Base-by-base conservation (phyloP, 2,797 vertebrate species). In the Propithecus deckenii region DNA sequence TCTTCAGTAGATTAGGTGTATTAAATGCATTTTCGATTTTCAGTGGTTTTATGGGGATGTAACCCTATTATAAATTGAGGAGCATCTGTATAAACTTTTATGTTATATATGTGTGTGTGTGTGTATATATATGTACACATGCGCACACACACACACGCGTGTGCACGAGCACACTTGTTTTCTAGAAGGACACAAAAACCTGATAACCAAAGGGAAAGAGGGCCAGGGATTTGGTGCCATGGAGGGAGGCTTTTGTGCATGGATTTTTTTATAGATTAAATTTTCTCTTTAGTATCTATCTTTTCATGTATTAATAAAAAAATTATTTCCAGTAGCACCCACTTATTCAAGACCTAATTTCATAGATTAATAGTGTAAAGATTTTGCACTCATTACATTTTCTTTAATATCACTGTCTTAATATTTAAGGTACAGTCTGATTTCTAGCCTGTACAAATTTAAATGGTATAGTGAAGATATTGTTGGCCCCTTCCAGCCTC, bases 361-460 rank as follows among this genome's bases (percentile, higher is more conserved):
- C 52, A 55, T 61, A 89, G 89, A 86, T 94, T 52, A 93, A 94
- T 43, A 94, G 30, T 43, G 48, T 23, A 48, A 46, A 86, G n/a
- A 87, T 17, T 91, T 75, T 83, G 1, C n/a, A 23, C 2, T 75
- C 28, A 5, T 75, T 80, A 52, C 20, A 67, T 46, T 79, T 94
- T n/a, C 59, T 90, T 93, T 20, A 71, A 28, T 59, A 5, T 92
- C 22, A 65, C 35, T 35, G 5, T 67, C 52, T 72, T 71, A 84
- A 30, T 57, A 78, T 95, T 83, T 52, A 80, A 94, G 35, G 32
- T 80, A 7, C 2, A 86, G 35, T 72, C 86, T 81, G 43, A 80
- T 87, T 91, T 93, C 91, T 67, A 9, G 32, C 38, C 17, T 41
- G 30, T 9, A 71, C 28, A 35, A 20, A 80, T 84, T 65, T 80